A percentile compares a stretch with the other conserved stretches of the same genome.
Evolutionary conservation across 2,888 invertebrate species (phyloP).

Genomic region (Chydorus sphaericus): DNA sequence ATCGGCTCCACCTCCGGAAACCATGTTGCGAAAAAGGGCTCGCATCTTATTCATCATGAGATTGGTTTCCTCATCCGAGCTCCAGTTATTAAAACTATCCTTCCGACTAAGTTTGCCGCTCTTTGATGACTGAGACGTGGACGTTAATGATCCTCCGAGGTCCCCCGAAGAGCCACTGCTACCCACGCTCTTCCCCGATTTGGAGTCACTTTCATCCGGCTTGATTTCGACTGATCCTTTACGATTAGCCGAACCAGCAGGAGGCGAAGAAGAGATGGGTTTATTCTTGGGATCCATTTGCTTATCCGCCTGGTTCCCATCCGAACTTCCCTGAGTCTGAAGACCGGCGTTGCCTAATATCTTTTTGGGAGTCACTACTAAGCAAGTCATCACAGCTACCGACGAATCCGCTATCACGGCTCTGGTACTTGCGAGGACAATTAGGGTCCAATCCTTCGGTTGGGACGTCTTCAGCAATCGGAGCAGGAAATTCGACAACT

Average conservation of each 20-base stretch:
- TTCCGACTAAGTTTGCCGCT: slow-evolving; percentile 50
- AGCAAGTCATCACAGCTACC: slow-evolving; percentile 75
- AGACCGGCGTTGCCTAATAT: slow-evolving; percentile 13
- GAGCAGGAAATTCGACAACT: not conserved
- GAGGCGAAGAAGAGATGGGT: slow-evolving; percentile 12
- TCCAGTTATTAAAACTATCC: slow-evolving; percentile 87
- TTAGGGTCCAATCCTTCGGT: slow-evolving; percentile 29
- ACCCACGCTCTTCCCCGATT: slow-evolving; percentile 31
- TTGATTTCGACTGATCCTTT: not conserved
- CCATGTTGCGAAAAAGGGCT: slow-evolving; percentile 77
- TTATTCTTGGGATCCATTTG: slow-evolving; percentile 22
- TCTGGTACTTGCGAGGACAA: slow-evolving; percentile 49
- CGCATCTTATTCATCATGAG: slow-evolving; percentile 91
- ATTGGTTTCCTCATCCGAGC: slow-evolving; percentile 84
- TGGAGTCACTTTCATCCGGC: slow-evolving; percentile 23
- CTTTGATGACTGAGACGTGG: slow-evolving; percentile 32
- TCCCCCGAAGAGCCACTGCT: slow-evolving; percentile 13
- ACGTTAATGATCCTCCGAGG: slow-evolving; percentile 20
- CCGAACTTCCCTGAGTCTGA: slow-evolving; percentile 17
- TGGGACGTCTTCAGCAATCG: slow-evolving; percentile 13
- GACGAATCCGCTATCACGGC: slow-evolving; percentile 74
- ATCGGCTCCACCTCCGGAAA: slow-evolving; percentile 30
- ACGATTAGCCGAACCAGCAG: not conserved
- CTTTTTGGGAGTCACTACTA: slow-evolving; percentile 23
- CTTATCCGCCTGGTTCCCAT: not conserved